Evolutionary conservation across 2,797 vertebrate species (phyloP).

Genomic region (Astyanax mexicanus): DNA sequence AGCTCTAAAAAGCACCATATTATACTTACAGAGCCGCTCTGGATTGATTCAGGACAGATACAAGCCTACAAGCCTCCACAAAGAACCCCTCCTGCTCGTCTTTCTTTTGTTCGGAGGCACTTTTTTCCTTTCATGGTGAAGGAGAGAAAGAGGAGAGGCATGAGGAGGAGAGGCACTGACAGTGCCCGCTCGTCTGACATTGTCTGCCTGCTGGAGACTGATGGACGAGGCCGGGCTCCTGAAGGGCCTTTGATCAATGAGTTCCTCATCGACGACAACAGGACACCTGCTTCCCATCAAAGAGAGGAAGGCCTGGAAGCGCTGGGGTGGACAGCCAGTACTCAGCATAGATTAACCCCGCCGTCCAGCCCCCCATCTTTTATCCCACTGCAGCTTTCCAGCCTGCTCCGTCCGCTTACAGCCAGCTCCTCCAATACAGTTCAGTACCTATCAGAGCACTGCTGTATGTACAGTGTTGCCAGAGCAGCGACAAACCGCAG

Average conservation of each 20-base stretch:
- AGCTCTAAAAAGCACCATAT: conserved; percentile 8
- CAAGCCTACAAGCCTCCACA: conserved; percentile 31
- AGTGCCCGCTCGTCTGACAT: conserved; percentile 52
- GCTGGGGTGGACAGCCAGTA: conserved; percentile 43
- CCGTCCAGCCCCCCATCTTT: conserved; percentile 31
- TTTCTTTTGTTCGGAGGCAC: conserved; percentile 42
- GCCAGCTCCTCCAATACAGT: background rate
- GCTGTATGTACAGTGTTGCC: no score
- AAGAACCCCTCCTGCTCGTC: conserved; percentile 36
- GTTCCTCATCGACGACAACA: conserved; percentile 60
- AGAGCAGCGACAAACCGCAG: no score
- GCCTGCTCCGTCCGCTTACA: conserved; percentile 7
- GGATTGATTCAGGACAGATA: conserved; percentile 19
- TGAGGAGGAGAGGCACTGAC: conserved; percentile 48
- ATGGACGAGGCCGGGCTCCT: conserved; percentile 53
- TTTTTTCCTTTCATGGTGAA: conserved; percentile 48
- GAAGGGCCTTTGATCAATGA: conserved; percentile 62
- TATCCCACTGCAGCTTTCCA: conserved; percentile 31
- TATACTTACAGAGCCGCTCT: conserved; percentile 20
- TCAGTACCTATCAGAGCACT: no score
- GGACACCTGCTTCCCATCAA: conserved; percentile 65
- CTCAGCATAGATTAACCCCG: conserved; percentile 54
- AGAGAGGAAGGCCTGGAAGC: conserved; percentile 29
- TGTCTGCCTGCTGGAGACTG: conserved; percentile 48
- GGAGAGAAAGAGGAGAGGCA: conserved; percentile 37